Evolutionary conservation across 1,140 invertebrate species (phyloP), one percentile per base, ranked within the genome.

Genomic region (Aphelinus atriplicis): DNA sequence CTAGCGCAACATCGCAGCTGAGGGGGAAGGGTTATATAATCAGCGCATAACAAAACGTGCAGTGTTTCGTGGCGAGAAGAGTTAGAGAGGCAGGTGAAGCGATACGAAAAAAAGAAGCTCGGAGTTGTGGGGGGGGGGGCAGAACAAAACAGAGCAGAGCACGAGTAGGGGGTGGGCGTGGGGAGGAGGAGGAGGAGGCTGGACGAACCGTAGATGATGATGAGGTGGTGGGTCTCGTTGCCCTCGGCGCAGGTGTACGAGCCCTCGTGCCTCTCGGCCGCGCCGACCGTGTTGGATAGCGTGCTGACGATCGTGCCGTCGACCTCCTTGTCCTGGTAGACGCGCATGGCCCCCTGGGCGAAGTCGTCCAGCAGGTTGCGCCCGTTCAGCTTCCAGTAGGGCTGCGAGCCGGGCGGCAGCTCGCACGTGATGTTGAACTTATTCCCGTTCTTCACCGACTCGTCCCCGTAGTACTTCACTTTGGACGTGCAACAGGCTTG

Each of bases 381-480:
- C 47, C 82, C 85, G 61, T 88, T 86, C 71, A 82, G 85, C 51
- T 82, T 87, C 86, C 86, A 88, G 45, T 72, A 79, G 67, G 86
- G 78, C 69, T 51, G 48, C 46, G 81, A 71, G 42, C 77, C 76
- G 0, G 77, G 50, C 57, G 79, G 73, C 46, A 84, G 78, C 3
- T 77, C 81, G 75, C 86, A 87, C 4, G 78, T 77, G 72, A 87
- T 86, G 9, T 65, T 80, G 85, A 85, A 87, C 46, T 80, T 61
- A 62, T 84, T 78, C 51, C 84, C 84, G 68, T 83, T 76, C 47
- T 73, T 78, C 42, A 87, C 81, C 71, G 60, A 3, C 47, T 76
- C 72, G 43, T 53, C 66, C 9, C 80, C 83, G 51, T 43, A 50
- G 79, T 86, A 85, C 43, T 67, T 80, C 75, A 84, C 83, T 82